Evolutionary conservation across 2,888 invertebrate species (phyloP), one percentile per base, ranked within the genome.

Genomic region (Diplazon laetatorius): DNA sequence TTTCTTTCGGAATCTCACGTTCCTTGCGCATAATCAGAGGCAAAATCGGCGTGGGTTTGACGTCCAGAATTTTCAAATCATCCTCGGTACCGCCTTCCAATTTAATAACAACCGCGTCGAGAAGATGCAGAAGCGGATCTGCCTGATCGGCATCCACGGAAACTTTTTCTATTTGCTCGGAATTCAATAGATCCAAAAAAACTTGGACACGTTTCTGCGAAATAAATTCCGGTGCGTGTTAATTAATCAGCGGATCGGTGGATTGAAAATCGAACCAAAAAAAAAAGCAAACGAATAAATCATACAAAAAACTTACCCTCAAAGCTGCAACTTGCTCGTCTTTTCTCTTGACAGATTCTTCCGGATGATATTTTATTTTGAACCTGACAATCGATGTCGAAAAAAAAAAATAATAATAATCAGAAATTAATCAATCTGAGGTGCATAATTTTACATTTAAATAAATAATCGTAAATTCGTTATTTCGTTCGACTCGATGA

Each of bases 331-430:
- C 92, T 86, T 97, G 97, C 88, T 98, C 98, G 16, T 97, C 96
- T 91, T 96, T 97, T 72, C 97, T 93, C 91, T 96, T 97, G 37
- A 96, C 94, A 66, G 97, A 97, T 89, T 99, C 99, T 91, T 98
- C 98, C 2, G 99, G 99, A 91, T 99, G 99, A 90, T 99, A 99
- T 93, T 99, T 99, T 85, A 97, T 95, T 92, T 98, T 98, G 94
- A 99, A 99, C 99, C 99, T 99, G 92, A 75, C 89, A 44, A 70
- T 25, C 46, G 65, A 88, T 85, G 86, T 85, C 88, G 83, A 73
- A 82, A 82, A 78, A 73, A 80, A 81, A 73, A 82, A 82, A 78
- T 73, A 80, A 81, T 30, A 12, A 65, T 30, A 55, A n/a, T n/a
- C n/a, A n/a, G n/a, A n/a, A 4, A 74, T 75, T 78, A 75, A 62